Base-by-base conservation (phyloP, 1,140 invertebrate species). In the Drosophila obscura region DNA sequence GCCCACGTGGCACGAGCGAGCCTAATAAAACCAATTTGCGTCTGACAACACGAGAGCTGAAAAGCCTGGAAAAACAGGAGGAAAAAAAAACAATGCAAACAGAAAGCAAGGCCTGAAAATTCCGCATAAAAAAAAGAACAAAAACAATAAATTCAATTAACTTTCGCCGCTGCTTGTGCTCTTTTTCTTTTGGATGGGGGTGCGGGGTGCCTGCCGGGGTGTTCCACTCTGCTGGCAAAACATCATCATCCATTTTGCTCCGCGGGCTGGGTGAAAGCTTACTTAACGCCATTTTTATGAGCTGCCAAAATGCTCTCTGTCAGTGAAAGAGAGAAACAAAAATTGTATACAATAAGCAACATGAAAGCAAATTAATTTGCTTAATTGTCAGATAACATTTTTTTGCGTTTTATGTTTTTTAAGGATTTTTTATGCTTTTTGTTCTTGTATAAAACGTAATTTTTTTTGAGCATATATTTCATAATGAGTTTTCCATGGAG, bases 131-230 rank as follows among this genome's bases (percentile, higher is more conserved):
- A 55, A 56, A 56, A 44, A 26, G n/a, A 51, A 46, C 44, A 50
- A 50, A 67, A 76, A 76, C 72, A 75, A 76, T 76, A 76, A 76
- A 76, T 76, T 76, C 73, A 76, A 76, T 76, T 76, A 76, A 76
- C 73, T 76, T 76, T 43, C 56, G n/a, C 35, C 28, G 2, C 48
- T 43, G 49, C 35, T 50, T 50, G 53, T 60, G 51, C 19, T 15
- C 26, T 19, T 49, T n/a, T 56, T 22, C 22, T 51, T 74, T 67
- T 50, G 35, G 2, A 2, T 9, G 22, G 9, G 0, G 35, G 35
- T 3, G 8, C 11, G 19, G 24, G 19, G 26, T 11, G 19, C 19
- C 19, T 39, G 31, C 3, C 3, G 22, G 22, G 63, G 28, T 46
- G 41, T 68, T 68, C 41, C 26, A 53, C 63, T 69, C 45, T 35